These are phyloP conservation scores for Semaprochilodus insignis DNA, from an alignment of 2,797 vertebrate species.

Conservation along the genomic window DNA sequence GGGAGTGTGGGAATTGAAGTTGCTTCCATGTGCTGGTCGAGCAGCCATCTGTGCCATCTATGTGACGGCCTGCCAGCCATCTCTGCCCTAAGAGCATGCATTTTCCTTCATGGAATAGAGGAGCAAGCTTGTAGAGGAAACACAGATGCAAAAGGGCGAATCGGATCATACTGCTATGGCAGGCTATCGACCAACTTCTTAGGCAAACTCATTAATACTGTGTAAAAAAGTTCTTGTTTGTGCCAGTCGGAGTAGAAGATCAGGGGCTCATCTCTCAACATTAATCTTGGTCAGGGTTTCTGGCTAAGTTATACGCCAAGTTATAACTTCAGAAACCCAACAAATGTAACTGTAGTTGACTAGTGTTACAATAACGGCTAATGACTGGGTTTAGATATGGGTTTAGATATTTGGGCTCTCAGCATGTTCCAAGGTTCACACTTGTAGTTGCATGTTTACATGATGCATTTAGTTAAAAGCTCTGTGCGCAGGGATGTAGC, in stretches of 20 bases:
- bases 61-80: slow-evolving; percentile 18
- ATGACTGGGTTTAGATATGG: too few species aligned
- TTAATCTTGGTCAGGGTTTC: too few species aligned
- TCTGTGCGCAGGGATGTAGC: too few species aligned
- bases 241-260: neutral
- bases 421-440: too few species aligned
- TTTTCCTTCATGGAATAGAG: slow-evolving; percentile 2
- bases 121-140: slow-evolving; percentile 13
- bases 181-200: neutral
- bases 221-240: too few species aligned
- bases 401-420: too few species aligned
- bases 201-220: neutral
- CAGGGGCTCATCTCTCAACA: too few species aligned
- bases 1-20: slow-evolving; percentile 18
- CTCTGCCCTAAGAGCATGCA: slow-evolving; percentile 30
- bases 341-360: neutral
- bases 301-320: too few species aligned
- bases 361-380: neutral
- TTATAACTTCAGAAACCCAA: neutral
- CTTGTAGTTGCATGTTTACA: too few species aligned
- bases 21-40: slow-evolving; percentile 7
- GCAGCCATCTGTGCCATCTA: slow-evolving; percentile 15
- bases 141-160: slow-evolving; percentile 21
- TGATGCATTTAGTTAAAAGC: too few species aligned
- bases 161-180: neutral